A percentile compares a stretch with the other conserved stretches of the same genome.
phyloP scores from a whole-genome alignment of 2,888 invertebrate genomes.

The Zele albiditarsus region DNA sequence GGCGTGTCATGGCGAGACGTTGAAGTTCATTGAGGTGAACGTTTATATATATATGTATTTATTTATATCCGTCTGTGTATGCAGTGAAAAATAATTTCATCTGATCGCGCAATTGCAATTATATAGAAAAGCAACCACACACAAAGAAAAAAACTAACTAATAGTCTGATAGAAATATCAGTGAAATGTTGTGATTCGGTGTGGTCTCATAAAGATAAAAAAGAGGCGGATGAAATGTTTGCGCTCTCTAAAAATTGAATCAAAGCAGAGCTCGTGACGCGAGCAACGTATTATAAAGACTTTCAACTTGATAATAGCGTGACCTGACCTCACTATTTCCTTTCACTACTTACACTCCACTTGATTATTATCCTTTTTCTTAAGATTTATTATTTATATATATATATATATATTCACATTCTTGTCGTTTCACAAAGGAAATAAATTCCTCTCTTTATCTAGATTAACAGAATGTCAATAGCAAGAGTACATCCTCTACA shows the following conservation, averaged over 20 bases:
- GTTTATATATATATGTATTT: not conserved
- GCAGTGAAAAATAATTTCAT: slow-evolving; percentile 3
- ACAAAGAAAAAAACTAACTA: not conserved
- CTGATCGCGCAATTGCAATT: slow-evolving; percentile 1
- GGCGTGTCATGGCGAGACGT: slow-evolving; percentile 28
- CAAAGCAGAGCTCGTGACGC: slow-evolving; percentile 35
- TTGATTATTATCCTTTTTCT: slow-evolving; percentile 15
- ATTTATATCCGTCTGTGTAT: not conserved
- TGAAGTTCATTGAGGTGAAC: slow-evolving; percentile 6
- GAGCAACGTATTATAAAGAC: slow-evolving; percentile 34
- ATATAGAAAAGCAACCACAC: not conserved
- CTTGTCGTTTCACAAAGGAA: not conserved
- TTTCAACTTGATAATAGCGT: slow-evolving; percentile 47
- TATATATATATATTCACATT: not conserved
- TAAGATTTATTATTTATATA: not conserved
- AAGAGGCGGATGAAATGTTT: slow-evolving; percentile 3
- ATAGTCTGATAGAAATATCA: not conserved
- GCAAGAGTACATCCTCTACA: not conserved
- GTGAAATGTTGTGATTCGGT: not conserved
- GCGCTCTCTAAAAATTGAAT: not conserved
- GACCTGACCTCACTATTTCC: slow-evolving; percentile 49
- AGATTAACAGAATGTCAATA: not conserved
- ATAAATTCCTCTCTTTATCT: not conserved
- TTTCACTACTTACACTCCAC: slow-evolving; percentile 16
- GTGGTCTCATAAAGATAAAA: not conserved